Percentiles rank a stretch among this genome's conserved stretches.
These are phyloP conservation scores for honey bee (Apis mellifera) DNA, from an alignment of 1,140 invertebrate species.

Conservation along the genomic window DNA sequence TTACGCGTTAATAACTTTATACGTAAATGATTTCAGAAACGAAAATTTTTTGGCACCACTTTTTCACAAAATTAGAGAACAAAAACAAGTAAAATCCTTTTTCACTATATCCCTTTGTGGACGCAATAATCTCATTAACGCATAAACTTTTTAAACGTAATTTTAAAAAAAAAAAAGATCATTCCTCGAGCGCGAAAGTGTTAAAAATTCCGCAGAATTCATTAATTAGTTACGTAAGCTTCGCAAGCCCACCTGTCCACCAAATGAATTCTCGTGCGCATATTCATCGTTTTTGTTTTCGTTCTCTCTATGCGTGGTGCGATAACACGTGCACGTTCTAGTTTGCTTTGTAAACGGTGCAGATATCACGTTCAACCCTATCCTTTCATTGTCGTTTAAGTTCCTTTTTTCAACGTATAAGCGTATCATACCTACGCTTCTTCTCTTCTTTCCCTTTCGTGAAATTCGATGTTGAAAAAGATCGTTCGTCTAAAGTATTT, in stretches of 20 bases:
- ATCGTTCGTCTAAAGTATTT: not conserved
- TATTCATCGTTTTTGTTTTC: conserved; percentile 6
- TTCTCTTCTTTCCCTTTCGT: not conserved
- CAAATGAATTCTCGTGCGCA: not conserved
- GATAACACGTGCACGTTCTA: conserved; percentile 6
- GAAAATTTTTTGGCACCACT: no score
- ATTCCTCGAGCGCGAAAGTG: no score
- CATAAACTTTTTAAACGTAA: no score
- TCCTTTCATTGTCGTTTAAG: not conserved
- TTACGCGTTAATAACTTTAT: no score
- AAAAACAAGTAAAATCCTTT: no score
- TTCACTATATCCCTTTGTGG: no score
- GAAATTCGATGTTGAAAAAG: not conserved
- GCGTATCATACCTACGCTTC: not conserved
- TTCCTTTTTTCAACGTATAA: not conserved
- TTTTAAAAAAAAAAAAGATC: no score
- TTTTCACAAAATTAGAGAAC: no score
- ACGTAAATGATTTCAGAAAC: no score
- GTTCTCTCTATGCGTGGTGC: not conserved
- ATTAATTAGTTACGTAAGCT: not conserved
- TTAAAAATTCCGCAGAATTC: not conserved
- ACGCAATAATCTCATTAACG: no score
- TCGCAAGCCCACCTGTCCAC: not conserved
- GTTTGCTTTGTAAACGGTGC: conserved; percentile 17
- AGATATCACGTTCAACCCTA: not conserved